Percentiles rank a stretch among this genome's conserved stretches.
These are phyloP conservation scores for Drosophila sordidula DNA, from an alignment of 2,888 invertebrate genomes.

Conservation along the genomic window DNA sequence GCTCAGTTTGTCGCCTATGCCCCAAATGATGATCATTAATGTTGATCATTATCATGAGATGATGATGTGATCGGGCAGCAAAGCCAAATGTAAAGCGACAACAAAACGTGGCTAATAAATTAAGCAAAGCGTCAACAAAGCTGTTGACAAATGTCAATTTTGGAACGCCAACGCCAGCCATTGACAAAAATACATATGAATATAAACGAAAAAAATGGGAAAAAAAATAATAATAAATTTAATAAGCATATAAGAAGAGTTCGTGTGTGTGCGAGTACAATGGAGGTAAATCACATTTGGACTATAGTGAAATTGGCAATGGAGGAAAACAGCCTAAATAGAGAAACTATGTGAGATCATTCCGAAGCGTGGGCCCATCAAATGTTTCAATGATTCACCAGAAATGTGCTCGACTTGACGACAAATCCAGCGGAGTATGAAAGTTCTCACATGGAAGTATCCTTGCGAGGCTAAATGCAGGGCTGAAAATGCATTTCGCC, in stretches of 20 bases:
- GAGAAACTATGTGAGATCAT: slow-evolving; percentile 51
- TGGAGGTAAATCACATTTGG: slow-evolving; percentile 19
- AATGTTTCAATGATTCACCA: slow-evolving; percentile 18
- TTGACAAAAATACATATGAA: slow-evolving; percentile 5
- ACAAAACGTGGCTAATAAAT: slow-evolving; percentile 66
- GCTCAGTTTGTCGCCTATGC: slow-evolving; percentile 25
- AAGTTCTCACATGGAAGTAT: background rate
- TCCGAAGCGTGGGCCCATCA: slow-evolving; percentile 25
- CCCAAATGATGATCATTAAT: slow-evolving; percentile 19
- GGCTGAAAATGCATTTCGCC: too few species aligned
- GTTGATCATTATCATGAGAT: slow-evolving; percentile 27
- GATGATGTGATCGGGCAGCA: slow-evolving; percentile 54
- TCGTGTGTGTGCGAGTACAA: slow-evolving; percentile 1
- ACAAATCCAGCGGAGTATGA: background rate
- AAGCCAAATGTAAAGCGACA: slow-evolving; percentile 54
- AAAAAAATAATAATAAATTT: slow-evolving; percentile 23
- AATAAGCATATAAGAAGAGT: slow-evolving; percentile 19
- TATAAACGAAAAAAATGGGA: background rate
- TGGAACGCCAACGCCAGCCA: slow-evolving; percentile 46
- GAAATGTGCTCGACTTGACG: slow-evolving; percentile 1
- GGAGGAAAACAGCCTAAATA: slow-evolving; percentile 26
- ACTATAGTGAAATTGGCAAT: slow-evolving; percentile 43
- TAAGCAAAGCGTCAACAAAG: slow-evolving; percentile 62
- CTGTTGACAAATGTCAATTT: slow-evolving; percentile 69
- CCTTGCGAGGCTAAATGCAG: too few species aligned